Evolutionary conservation across 2,113 vertebrate species (phyloP), one percentile per base, ranked within the genome.

Genomic region (Cebus imitator): DNA sequence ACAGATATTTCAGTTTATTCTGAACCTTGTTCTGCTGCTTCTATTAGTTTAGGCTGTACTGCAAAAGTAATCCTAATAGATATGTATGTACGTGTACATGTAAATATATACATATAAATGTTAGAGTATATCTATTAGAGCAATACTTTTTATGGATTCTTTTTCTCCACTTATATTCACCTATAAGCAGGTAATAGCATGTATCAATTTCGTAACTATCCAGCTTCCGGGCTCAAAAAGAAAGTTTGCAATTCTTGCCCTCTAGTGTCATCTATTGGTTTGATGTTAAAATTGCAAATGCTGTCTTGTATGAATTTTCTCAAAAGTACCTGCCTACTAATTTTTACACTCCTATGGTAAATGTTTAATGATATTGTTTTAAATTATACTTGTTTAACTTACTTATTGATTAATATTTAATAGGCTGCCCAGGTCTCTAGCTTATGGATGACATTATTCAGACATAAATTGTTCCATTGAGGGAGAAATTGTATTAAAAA

Each of bases 191-290:
- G 50, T 82, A 93, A 96, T 88, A 84, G 84, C 92, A 79, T 40
- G 40, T 79, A 90, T 96, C 92, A 90, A 32, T 76, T 97, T 97
- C 89, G 92, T 94, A 52, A 87, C 40, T 88, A 94, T 23, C 3
- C 68, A 84, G 64, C 73, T 95, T 55, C 76, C 55, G 68, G 57
- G 4, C 13, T 58, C 52, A 75, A 9, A 43, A 93, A 96, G 57
- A 3, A 85, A 21, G 3, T 13, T 23, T 45, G 13, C 9, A 95
- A 98, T 95, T 30, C 97, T 97, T 97, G 96, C 88, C 76, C 95
- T 92, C 83, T 98, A 96, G 84, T 94, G 97, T 98, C 98, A 98
- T 97, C 98, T 98, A 57, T 96, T 95, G 98, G 97, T 17, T 7
- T 35, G 2, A 78, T 82, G 10, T 23, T 73, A 90, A 82, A 85